Evolutionary conservation across 2,888 invertebrate genomes (phyloP), one percentile per base, ranked within the genome.

Genomic region (Ophion ellenae): DNA sequence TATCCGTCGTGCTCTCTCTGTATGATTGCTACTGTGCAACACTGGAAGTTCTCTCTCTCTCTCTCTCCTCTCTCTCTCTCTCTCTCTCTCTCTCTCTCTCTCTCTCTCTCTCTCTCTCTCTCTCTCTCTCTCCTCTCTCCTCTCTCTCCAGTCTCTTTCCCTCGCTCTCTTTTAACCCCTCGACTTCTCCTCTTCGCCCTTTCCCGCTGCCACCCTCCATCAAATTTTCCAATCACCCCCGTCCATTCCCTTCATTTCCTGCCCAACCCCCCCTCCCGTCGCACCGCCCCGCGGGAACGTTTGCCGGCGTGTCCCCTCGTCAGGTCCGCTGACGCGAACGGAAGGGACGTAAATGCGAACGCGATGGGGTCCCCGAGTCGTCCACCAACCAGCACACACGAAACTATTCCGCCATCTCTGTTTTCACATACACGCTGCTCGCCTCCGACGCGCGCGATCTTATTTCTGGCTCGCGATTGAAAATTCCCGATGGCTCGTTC

Each of bases 221-320:
- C 93, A 93, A 94, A 93, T 93, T 93, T 93, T 93, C 93, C 93
- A 93, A 93, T 93, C 93, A 91, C 91, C 91, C 92, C 87, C 86
- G 71, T 74, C 90, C 90, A 88, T 89, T 91, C 90, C 89, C 90
- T 91, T 92, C 90, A 91, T 92, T 91, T 92, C 91, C 91, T 91
- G 91, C 89, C 90, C 86, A 70, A 83, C 74, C 69, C 71, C 67
- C 81, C 80, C 86, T 57, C 67, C 17, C 47, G 57, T 76, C 81
- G 67, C 75, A 61, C 47, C 75, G 53, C 84, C 88, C 79, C 81
- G 87, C 89, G 53, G 53, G 87, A 84, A 86, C 91, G 92, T 57
- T 80, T 64, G 80, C 71, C 80, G 53, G 64, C 73, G 75, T 74
- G 64, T 85, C 64, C 70, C 73, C 78, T 70, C 80, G 81, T 73